These are phyloP conservation scores for Tetheella fluctuosa DNA, from an alignment of 2,888 invertebrate genomes.

Conservation along the genomic window DNA sequence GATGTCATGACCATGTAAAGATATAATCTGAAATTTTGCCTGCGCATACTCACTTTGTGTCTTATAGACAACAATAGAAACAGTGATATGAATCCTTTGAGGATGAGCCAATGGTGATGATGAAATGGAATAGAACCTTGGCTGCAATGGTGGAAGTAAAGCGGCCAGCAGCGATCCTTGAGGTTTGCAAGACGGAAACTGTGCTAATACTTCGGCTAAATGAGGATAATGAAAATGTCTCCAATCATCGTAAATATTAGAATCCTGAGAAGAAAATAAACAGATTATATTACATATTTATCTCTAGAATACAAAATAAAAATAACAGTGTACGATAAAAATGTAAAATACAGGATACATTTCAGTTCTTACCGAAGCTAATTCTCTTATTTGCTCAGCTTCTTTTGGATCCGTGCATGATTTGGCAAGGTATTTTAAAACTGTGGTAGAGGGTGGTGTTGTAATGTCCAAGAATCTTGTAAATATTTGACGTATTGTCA, in stretches of 20 bases:
- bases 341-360: too few species aligned
- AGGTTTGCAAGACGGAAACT: slow-evolving; percentile 94
- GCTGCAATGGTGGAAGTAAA: slow-evolving; percentile 92
- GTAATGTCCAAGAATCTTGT: slow-evolving; percentile 95
- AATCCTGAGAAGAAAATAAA: slow-evolving; percentile 84
- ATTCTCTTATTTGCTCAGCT: slow-evolving; percentile 86
- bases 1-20: not conserved
- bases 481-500: slow-evolving; percentile 89
- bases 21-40: not conserved
- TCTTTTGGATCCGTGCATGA: slow-evolving; percentile 90
- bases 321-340: slow-evolving; percentile 1
- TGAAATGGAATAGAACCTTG: slow-evolving; percentile 97
- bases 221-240: slow-evolving; percentile 93
- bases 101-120: slow-evolving; percentile 91
- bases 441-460: slow-evolving; percentile 93
- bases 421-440: slow-evolving; percentile 91
- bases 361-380: slow-evolving; percentile 86
- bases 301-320: not conserved
- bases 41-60: slow-evolving; percentile 86
- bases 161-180: slow-evolving; percentile 92
- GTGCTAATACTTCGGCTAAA: slow-evolving; percentile 92
- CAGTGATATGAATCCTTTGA: slow-evolving; percentile 93
- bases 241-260: slow-evolving; percentile 96
- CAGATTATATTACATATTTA: not conserved
- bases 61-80: slow-evolving; percentile 94